Conservation (phyloP, 2,113 vertebrate species). For the Python bivittatus region DNA sequence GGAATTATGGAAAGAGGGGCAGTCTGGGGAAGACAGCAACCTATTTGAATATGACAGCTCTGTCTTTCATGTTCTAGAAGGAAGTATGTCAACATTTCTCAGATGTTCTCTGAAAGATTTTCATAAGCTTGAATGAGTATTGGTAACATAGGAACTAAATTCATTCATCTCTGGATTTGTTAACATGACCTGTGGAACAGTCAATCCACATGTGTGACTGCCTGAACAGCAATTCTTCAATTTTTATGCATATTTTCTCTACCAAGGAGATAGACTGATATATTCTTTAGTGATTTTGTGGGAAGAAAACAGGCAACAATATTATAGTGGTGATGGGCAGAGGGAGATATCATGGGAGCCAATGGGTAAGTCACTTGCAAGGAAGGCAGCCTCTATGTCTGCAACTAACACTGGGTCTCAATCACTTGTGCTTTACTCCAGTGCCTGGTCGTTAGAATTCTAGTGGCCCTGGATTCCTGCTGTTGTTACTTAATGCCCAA, state of each 20-base stretch:
- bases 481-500: too few species aligned
- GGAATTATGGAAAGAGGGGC: not conserved
- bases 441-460: too few species aligned
- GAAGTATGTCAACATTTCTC: not conserved
- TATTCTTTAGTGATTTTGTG: not conserved
- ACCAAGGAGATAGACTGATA: not conserved
- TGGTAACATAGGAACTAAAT: not conserved
- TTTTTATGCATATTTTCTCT: not conserved
- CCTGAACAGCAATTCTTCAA: not conserved
- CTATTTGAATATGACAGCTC: not conserved
- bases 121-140: not conserved
- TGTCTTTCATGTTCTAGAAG: not conserved
- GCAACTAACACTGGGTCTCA: too few species aligned
- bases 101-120: not conserved
- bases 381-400: too few species aligned
- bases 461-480: too few species aligned
- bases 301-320: not conserved
- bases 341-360: too few species aligned
- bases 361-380: too few species aligned
- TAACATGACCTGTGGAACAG: not conserved
- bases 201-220: not conserved
- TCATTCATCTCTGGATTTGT: not conserved
- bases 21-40: not conserved
- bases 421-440: too few species aligned
- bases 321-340: too few species aligned